Conservation (phyloP, 2,113 vertebrate genomes). For the Archocentrus centrarchus region DNA sequence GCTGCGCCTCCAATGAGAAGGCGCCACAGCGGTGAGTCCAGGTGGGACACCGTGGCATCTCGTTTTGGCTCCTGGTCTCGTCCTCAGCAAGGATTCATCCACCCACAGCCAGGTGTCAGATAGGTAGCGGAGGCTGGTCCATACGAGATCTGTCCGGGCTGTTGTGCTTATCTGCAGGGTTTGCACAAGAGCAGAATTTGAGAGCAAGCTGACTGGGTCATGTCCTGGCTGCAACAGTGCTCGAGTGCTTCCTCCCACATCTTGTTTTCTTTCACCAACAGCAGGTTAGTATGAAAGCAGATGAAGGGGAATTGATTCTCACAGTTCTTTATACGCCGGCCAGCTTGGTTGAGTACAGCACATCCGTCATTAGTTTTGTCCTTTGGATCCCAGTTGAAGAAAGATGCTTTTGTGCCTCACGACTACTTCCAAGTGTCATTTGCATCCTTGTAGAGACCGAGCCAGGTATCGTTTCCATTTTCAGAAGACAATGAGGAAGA, state of each 20-base stretch:
- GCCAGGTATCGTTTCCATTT: conserved; percentile 5
- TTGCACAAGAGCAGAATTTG: not conserved
- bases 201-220: conserved; percentile 40
- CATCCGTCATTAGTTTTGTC: not conserved
- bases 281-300: conserved; percentile 6
- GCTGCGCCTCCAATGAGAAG: not conserved
- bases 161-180: not conserved
- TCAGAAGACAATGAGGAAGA: fast-evolving
- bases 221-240: conserved; percentile 6
- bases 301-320: fast-evolving
- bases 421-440: conserved; percentile 22
- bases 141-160: conserved; percentile 12
- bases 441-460: conserved; percentile 34
- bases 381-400: fast-evolving
- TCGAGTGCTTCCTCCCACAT: conserved; percentile 59
- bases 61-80: not conserved
- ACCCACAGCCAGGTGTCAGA: conserved; percentile 58
- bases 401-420: not conserved
- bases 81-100: not conserved
- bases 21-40: conserved; percentile 46
- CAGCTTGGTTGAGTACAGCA: fast-evolving
- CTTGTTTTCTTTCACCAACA: conserved; percentile 38
- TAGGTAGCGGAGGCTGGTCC: conserved; percentile 59
- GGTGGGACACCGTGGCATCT: conserved; percentile 35
- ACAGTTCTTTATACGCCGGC: not conserved